Evolutionary conservation across 2,888 invertebrate species (phyloP).

Genomic region (Autographa gamma): DNA sequence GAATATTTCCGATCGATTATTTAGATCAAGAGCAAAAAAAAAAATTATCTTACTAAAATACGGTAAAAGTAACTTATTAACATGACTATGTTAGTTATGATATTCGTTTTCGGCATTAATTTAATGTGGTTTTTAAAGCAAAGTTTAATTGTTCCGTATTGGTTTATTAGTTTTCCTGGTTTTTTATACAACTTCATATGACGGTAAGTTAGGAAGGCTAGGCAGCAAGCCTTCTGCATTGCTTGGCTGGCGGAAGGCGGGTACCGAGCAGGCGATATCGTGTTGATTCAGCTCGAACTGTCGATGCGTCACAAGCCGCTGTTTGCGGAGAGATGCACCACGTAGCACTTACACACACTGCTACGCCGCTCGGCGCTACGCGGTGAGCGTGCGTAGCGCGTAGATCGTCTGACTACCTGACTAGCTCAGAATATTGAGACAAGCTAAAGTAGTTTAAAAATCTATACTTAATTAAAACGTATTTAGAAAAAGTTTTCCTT

Average conservation of each 20-base stretch:
- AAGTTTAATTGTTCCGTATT: no score
- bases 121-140: neutral
- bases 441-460: neutral
- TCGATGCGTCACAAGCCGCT: conserved; percentile 51
- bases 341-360: conserved; percentile 16
- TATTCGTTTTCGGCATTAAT: neutral
- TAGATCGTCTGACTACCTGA: neutral
- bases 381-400: conserved; percentile 12
- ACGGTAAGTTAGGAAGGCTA: neutral
- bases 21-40: no score
- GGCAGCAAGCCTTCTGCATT: neutral
- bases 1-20: no score
- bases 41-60: no score
- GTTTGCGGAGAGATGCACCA: conserved; percentile 48
- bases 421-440: neutral
- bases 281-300: conserved; percentile 59
- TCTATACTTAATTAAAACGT: neutral
- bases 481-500: neutral
- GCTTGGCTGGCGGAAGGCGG: neutral
- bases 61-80: no score
- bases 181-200: no score
- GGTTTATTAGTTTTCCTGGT: no score
- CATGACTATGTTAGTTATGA: no score
- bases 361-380: neutral
- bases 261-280: conserved; percentile 42